A percentile compares a stretch with the other conserved stretches of the same genome.
Conservation (phyloP, 2,888 invertebrate genomes). For the Mystacides longicornis region DNA sequence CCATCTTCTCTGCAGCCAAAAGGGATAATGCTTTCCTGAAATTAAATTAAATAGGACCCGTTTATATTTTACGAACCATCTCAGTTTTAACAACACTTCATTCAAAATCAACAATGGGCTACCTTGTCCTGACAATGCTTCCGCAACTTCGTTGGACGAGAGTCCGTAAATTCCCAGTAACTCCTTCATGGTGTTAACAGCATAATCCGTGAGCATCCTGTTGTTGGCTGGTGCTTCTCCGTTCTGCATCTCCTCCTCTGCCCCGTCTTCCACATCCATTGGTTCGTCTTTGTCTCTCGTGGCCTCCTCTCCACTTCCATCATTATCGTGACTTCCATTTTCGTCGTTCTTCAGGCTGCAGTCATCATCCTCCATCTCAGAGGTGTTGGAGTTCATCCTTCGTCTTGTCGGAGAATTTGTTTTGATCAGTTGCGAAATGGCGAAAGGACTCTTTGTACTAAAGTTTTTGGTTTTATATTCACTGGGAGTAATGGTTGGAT, state of each 20-base stretch:
- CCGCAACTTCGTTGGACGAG: slow-evolving; percentile 61
- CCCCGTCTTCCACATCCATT: slow-evolving; percentile 37
- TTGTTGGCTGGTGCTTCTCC: slow-evolving; percentile 46
- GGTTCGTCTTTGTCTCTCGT: slow-evolving; percentile 30
- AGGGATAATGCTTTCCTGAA: slow-evolving; percentile 26
- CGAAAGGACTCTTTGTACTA: slow-evolving; percentile 51
- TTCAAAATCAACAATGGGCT: too few species aligned
- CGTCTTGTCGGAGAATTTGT: slow-evolving; percentile 48
- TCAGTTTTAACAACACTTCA: background rate
- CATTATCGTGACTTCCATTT: slow-evolving; percentile 31
- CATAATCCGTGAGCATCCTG: slow-evolving; percentile 65
- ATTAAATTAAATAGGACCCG: slow-evolving; percentile 15
- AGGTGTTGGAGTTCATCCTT: slow-evolving; percentile 44
- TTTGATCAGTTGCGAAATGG: slow-evolving; percentile 49
- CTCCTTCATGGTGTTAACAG: slow-evolving; percentile 74
- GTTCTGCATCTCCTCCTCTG: slow-evolving; percentile 34
- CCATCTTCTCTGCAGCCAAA: slow-evolving; percentile 24
- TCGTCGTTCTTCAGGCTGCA: slow-evolving; percentile 16
- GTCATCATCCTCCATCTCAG: slow-evolving; percentile 42
- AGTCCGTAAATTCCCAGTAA: slow-evolving; percentile 69
- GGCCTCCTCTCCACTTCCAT: slow-evolving; percentile 37
- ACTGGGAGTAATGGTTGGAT: slow-evolving; percentile 27
- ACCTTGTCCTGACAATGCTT: slow-evolving; percentile 62
- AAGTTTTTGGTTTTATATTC: slow-evolving; percentile 36
- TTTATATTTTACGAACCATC: background rate